A percentile compares a stretch with the other conserved stretches of the same genome.
Conservation (phyloP, 2,888 invertebrate genomes). For the Zelleria hepariella region DNA sequence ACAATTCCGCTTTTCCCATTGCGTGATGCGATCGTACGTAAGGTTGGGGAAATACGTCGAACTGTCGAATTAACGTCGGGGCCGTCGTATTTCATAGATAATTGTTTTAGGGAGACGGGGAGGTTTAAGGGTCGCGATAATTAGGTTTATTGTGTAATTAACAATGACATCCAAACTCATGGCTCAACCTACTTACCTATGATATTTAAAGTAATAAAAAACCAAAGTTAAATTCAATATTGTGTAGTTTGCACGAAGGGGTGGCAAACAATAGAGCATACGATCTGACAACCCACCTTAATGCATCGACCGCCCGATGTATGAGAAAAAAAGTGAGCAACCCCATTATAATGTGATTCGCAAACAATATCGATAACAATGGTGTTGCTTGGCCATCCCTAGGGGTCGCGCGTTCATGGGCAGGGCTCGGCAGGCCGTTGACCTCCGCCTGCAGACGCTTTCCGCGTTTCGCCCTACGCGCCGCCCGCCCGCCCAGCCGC, state of each 20-base stretch:
- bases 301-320: neutral
- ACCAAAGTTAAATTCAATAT: too few species aligned
- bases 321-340: neutral
- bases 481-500: slow-evolving; percentile 43
- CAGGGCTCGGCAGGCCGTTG: slow-evolving; percentile 60
- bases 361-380: slow-evolving; percentile 52
- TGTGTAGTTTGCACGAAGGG: neutral
- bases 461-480: slow-evolving; percentile 58
- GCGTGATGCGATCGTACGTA: slow-evolving; percentile 16
- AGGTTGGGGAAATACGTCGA: neutral
- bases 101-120: neutral
- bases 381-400: slow-evolving; percentile 42
- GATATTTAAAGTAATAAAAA: too few species aligned
- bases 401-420: slow-evolving; percentile 54
- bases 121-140: neutral
- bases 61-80: neutral
- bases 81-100: neutral
- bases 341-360: neutral
- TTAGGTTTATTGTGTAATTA: neutral
- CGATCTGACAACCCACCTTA: neutral
- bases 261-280: neutral
- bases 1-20: slow-evolving; percentile 20
- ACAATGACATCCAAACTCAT: neutral
- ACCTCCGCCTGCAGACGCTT: slow-evolving; percentile 57
- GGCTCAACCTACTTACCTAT: neutral